phyloP scores from a whole-genome alignment of 2,113 vertebrate species.

The Paradisaea rubra region DNA sequence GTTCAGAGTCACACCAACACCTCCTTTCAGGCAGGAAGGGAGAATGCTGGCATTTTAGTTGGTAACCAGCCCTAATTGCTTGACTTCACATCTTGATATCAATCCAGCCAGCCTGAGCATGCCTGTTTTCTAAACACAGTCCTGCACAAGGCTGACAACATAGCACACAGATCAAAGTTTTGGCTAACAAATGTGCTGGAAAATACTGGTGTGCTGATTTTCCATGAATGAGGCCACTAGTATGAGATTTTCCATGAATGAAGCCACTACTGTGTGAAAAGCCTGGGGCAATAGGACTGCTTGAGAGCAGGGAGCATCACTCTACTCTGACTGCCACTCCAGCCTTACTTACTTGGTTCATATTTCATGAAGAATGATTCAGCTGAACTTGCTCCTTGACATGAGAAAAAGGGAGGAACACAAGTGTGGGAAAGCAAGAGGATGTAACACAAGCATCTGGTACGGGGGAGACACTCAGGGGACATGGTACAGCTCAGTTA shows the following conservation, averaged over 20 bases:
- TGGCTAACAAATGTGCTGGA: neutral
- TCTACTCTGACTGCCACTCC: neutral
- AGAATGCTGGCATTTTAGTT: neutral
- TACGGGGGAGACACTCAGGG: constrained; percentile 44
- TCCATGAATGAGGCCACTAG: constrained; percentile 9
- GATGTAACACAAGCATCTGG: constrained; percentile 49
- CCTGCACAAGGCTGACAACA: neutral
- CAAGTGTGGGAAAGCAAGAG: constrained; percentile 45
- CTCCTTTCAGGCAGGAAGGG: neutral
- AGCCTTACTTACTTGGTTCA: neutral
- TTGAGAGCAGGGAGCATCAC: neutral
- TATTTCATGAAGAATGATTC: constrained; percentile 17
- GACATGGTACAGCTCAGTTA: neutral
- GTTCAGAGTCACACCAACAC: neutral
- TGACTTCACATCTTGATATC: neutral
- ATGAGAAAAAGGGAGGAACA: constrained; percentile 22
- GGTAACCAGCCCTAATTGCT: neutral
- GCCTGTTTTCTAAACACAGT: neutral
- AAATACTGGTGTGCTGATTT: neutral
- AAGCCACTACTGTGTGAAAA: neutral
- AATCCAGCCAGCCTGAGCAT: neutral
- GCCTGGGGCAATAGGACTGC: neutral
- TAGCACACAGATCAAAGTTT: neutral
- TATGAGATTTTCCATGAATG: constrained; percentile 5
- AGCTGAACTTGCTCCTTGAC: constrained; percentile 36